Evolutionary conservation across 2,888 invertebrate genomes (phyloP).

Genomic region (Coenonympha glycerion): DNA sequence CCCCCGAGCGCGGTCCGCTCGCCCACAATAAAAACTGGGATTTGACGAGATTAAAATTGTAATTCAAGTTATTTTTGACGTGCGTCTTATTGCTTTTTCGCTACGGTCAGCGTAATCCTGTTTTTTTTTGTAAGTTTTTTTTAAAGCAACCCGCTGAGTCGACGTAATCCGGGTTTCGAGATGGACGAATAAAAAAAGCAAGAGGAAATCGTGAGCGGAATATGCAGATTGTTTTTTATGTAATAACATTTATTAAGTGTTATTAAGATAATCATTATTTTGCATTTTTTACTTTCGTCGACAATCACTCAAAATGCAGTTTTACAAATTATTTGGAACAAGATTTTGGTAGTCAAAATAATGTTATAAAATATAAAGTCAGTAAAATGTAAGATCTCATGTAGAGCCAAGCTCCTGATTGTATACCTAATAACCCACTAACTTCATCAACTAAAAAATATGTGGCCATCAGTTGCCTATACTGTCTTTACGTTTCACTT

Average conservation of each 20-base stretch:
- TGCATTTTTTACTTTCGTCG: too few relatives aligned
- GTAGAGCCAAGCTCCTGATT: too few relatives aligned
- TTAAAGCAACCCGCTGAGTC: constrained; percentile 37
- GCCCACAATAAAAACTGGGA: constrained; percentile 71
- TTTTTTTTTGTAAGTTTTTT: constrained; percentile 41
- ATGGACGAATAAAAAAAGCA: constrained; percentile 33
- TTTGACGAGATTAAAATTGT: constrained; percentile 76
- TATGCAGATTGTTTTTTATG: constrained; percentile 30
- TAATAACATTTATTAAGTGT: constrained; percentile 28
- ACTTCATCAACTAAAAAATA: too few relatives aligned
- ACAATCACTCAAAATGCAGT: too few relatives aligned
- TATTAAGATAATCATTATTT: background rate
- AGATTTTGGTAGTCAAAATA: too few relatives aligned
- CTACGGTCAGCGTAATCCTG: constrained; percentile 44
- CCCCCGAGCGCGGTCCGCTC: constrained; percentile 48
- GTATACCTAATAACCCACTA: too few relatives aligned
- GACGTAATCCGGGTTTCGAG: constrained; percentile 47
- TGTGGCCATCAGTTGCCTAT: too few relatives aligned
- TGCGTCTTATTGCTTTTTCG: constrained; percentile 70
- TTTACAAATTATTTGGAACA: too few relatives aligned
- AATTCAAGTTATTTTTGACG: constrained; percentile 72
- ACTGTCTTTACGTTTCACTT: too few relatives aligned
- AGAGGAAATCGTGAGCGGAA: constrained; percentile 27
- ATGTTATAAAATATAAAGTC: too few relatives aligned
- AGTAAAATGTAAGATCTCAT: too few relatives aligned